Conservation (phyloP, 2,888 invertebrate species). For the Xestia xanthographa region DNA sequence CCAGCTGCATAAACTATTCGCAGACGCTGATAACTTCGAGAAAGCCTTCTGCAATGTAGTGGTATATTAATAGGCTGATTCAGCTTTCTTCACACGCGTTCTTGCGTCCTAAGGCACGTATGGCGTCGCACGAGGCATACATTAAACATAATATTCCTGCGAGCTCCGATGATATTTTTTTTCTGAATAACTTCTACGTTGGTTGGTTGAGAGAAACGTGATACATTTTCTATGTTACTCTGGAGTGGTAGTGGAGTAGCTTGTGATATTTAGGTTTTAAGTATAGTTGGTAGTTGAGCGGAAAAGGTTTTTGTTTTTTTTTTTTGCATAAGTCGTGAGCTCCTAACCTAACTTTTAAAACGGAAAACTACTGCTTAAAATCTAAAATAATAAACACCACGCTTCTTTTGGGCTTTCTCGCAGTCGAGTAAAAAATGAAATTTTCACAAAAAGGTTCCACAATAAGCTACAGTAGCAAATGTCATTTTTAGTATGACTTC, state of each 20-base stretch:
- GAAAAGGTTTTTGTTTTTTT: neutral
- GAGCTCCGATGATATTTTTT: conserved; percentile 58
- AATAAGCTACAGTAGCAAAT: neutral
- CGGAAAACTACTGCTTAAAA: neutral
- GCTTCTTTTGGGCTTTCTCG: neutral
- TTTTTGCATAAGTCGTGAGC: neutral
- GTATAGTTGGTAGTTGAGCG: neutral
- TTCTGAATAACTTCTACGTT: conserved; percentile 43
- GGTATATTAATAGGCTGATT: conserved; percentile 65
- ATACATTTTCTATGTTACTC: conserved; percentile 44
- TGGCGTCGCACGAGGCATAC: conserved; percentile 60
- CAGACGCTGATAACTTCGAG: conserved; percentile 47
- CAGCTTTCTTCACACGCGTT: conserved; percentile 59
- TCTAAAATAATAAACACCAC: neutral
- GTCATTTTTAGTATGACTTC: neutral
- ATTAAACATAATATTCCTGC: conserved; percentile 61
- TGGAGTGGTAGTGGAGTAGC: conserved; percentile 13
- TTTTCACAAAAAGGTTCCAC: neutral
- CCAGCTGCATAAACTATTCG: conserved; percentile 50
- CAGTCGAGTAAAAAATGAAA: neutral
- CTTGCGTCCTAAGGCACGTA: conserved; percentile 50
- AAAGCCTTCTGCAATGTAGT: conserved; percentile 51
- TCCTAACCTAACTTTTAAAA: neutral
- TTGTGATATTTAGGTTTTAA: conserved; percentile 26
- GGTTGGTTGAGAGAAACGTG: conserved; percentile 38